phyloP scores from a whole-genome alignment of 2,113 vertebrate genomes.

The Caloenas nicobarica region DNA sequence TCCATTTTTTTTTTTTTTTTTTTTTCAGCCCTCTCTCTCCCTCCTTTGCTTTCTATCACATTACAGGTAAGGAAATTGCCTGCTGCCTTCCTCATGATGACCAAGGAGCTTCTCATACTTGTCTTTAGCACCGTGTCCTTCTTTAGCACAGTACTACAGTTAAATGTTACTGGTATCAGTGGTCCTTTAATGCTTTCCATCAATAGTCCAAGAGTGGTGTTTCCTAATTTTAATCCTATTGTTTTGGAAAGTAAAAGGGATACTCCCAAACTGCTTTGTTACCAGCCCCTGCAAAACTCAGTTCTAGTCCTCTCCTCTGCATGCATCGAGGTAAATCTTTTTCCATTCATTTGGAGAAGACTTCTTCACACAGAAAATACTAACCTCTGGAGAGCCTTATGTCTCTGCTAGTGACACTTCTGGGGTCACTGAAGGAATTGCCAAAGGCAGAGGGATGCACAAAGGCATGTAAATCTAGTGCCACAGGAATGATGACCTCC shows the following conservation, averaged over 20 bases:
- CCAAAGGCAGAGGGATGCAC: not conserved
- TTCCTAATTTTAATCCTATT: not conserved
- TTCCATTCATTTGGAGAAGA: not conserved
- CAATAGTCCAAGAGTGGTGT: not conserved
- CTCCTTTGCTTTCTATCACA: not conserved
- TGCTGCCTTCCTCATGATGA: not conserved
- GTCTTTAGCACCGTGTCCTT: not conserved
- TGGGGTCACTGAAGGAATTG: not conserved
- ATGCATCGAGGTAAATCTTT: not conserved
- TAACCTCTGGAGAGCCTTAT: not conserved
- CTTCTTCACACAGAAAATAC: not conserved
- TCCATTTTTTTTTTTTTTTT: not conserved
- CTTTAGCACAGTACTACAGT: not conserved
- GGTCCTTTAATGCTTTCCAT: not conserved
- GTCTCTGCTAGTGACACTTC: not conserved
- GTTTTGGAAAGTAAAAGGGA: not conserved
- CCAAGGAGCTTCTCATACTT: not conserved
- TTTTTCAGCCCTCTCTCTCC: not conserved
- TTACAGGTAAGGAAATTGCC: not conserved
- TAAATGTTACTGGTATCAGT: not conserved
- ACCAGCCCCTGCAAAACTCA: not conserved
- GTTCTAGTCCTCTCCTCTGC: not conserved
- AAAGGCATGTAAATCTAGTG: not conserved
- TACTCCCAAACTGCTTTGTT: not conserved
- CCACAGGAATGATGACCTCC: not conserved